phyloP scores from a whole-genome alignment of 2,888 invertebrate species.

The Creontiades dilutus region DNA sequence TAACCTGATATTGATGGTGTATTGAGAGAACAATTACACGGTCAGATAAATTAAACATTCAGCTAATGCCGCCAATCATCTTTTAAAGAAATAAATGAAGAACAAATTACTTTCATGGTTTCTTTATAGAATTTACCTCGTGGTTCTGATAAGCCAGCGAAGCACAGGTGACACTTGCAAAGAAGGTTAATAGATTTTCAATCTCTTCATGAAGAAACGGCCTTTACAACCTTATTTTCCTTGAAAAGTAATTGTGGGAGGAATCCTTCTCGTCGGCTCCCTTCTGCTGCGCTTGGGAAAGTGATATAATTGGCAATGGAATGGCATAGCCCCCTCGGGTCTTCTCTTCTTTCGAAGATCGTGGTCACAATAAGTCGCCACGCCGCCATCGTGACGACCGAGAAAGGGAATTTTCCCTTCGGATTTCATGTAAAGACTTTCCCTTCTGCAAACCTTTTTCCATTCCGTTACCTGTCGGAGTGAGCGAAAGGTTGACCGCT shows the following conservation, averaged over 20 bases:
- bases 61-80: too few species aligned
- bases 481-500: background rate
- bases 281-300: slow-evolving; percentile 36
- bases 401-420: slow-evolving; percentile 61
- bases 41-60: too few species aligned
- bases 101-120: too few species aligned
- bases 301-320: slow-evolving; percentile 38
- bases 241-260: background rate
- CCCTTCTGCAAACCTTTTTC: slow-evolving; percentile 34
- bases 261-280: background rate
- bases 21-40: too few species aligned
- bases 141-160: too few species aligned
- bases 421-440: slow-evolving; percentile 49
- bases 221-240: too few species aligned
- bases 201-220: too few species aligned
- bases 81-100: too few species aligned
- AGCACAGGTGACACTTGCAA: too few species aligned
- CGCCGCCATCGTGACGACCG: slow-evolving; percentile 45
- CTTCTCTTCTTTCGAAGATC: background rate
- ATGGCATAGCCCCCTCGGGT: slow-evolving; percentile 9
- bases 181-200: too few species aligned
- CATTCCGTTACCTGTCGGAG: background rate
- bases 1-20: too few species aligned
- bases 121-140: too few species aligned
- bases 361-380: slow-evolving; percentile 49